Evolutionary conservation across 2,113 vertebrate species (phyloP), one percentile per base, ranked within the genome.

Genomic region (Microtus oregoni): DNA sequence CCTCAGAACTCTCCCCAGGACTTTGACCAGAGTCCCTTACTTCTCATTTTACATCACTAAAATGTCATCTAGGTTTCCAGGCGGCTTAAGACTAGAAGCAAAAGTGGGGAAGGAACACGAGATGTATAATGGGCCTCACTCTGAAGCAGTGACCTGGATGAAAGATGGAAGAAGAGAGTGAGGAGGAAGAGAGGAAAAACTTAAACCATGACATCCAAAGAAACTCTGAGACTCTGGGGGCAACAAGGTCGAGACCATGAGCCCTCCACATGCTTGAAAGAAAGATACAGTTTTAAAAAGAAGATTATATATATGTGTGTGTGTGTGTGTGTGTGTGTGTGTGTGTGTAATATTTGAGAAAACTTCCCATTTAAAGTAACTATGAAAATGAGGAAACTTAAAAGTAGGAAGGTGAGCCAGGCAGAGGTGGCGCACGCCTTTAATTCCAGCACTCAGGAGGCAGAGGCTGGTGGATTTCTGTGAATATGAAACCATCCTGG

Each of bases 41-140:
- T 95, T 93, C 73, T 92, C 55, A 87, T 94, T 93, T 15, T 61
- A 68, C 24, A 38, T 26, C 83, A 68, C 75, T 87, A 73, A 63
- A 93, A 78, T 5, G 44, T 83, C 63, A 44, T 52, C 55, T 85
- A 35, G 19, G 73, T 90, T 96, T 88, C 44, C 68, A 86, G 32
- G 61, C 3, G 7, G 68, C 52, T 73, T 30, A 38, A 82, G n/a
- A 50, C 11, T 26, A 82, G n/a, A 90, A 76, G n/a, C 47, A 24
- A 73, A 94, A 38, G 14, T 22, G 19, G 15, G n/a, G 17, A 11
- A 11, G 47, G 41, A 47, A 55, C 86, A 19, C 22, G 6, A 22
- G 20, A 38, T 26, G 13, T 12, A 50, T 5, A 38, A 55, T 35
- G 38, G 5, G 28, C 10, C 28, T 70, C 67, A 28, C 63, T 38